phyloP scores from a whole-genome alignment of 2,888 invertebrate genomes.

The Andrena fulva region DNA sequence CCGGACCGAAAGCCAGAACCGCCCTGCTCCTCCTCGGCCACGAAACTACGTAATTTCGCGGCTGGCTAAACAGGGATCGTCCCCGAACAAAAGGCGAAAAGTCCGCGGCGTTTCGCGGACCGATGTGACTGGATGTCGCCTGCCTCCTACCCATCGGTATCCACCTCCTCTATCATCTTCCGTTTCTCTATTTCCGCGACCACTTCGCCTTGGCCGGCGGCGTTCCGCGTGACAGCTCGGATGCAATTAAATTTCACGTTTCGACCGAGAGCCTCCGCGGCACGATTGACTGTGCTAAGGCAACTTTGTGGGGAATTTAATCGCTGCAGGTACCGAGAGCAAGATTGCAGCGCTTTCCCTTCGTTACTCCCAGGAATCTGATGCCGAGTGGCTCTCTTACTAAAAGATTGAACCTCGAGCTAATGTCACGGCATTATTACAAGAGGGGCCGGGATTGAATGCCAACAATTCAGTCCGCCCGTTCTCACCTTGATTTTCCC shows the following conservation, averaged over 20 bases:
- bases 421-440: too few relatives aligned
- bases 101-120: constrained; percentile 42
- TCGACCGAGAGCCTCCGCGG: neutral
- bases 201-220: neutral
- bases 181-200: neutral
- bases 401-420: too few relatives aligned
- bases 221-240: neutral
- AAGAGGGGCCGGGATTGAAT: too few relatives aligned
- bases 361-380: too few relatives aligned
- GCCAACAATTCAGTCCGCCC: neutral
- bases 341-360: too few relatives aligned
- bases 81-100: constrained; percentile 69
- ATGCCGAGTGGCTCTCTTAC: too few relatives aligned
- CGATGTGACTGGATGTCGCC: neutral
- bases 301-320: neutral
- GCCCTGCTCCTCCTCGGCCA: constrained; percentile 25
- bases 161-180: constrained; percentile 2
- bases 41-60: constrained; percentile 81
- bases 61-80: constrained; percentile 72
- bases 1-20: constrained; percentile 7
- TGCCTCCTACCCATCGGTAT: constrained; percentile 33
- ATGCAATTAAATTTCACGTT: constrained; percentile 4
- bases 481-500: neutral
- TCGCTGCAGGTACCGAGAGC: too few relatives aligned
- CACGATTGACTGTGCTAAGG: neutral